Evolutionary conservation across 2,797 vertebrate species (phyloP).

Genomic region (Megaceryle alcyon): DNA sequence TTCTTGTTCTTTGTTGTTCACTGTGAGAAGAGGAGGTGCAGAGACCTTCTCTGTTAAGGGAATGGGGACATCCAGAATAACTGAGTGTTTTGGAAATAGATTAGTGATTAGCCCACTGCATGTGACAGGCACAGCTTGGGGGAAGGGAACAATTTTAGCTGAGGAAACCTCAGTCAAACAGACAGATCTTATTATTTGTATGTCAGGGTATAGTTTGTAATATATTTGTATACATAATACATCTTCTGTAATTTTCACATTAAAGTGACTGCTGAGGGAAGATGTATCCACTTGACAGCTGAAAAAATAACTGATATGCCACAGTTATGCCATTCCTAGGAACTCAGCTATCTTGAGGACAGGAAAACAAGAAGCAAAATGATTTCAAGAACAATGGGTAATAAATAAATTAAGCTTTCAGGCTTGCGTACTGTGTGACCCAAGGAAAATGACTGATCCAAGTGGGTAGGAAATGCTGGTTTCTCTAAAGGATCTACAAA

Average conservation of each 20-base stretch:
- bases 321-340: background rate
- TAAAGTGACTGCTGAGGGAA: background rate
- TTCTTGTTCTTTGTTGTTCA: background rate
- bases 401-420: background rate
- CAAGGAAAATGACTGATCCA: background rate
- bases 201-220: background rate
- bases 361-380: background rate
- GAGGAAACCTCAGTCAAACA: background rate
- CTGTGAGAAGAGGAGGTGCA: background rate
- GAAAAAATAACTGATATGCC: background rate
- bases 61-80: background rate
- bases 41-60: background rate
- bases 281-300: background rate
- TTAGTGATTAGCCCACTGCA: background rate
- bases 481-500: background rate
- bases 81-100: background rate
- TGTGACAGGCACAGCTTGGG: background rate
- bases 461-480: rapidly evolving
- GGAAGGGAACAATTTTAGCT: background rate
- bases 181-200: background rate
- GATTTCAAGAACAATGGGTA: background rate
- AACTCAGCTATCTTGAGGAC: background rate
- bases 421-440: background rate
- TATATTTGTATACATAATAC: constrained; percentile 26
- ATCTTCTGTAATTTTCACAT: constrained; percentile 22